Base-by-base conservation (phyloP, 2,113 vertebrate species). In the Hydrochoerus hydrochaeris region DNA sequence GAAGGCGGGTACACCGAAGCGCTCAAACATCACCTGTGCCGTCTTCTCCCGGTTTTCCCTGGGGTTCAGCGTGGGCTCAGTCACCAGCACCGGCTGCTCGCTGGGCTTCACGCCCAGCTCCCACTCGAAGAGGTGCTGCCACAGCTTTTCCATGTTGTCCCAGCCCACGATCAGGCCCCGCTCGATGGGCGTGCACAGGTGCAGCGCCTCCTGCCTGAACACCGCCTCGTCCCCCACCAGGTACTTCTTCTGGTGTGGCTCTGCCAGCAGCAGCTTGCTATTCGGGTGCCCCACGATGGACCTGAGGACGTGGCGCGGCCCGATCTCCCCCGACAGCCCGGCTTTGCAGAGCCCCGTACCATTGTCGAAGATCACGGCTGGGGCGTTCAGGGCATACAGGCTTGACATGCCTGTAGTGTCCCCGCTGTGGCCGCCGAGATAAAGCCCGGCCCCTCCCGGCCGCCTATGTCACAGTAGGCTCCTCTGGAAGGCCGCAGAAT, bases 21-120 rank as follows among this genome's bases (percentile, higher is more conserved):
- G 88, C 96, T 99, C 97, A 0, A 99, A 98, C 98, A 98, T 97
- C n/a, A 98, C 54, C 73, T 98, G 97, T 0, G 95, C 96, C 95
- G 71, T 98, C 91, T 75, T 98, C 85, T 98, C 98, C 0, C 96
- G 85, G 35, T 97, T 98, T 87, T 96, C 95, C 54, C 97, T 54
- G 22, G 98, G 98, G 75, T 98, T 98, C 84, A 98, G 87, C 0
- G 97, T 97, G 3, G 98, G 95, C 94, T 99, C 98, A 0, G 98
- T 98, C 82, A 98, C 46, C 41, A 98, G 96, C 71, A 98, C 97
- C 0, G 98, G 98, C 22, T 77, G 95, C 9, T 98, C 97, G 0
- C 85, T 82, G 49, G 98, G 49, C 65, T 97, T 97, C 71, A 98
- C 91, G 0, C 97, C 97, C 81, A 98, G 97, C 69, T 99, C 98